phyloP scores from a whole-genome alignment of 2,797 vertebrate species.

The Gambelia wislizenii region DNA sequence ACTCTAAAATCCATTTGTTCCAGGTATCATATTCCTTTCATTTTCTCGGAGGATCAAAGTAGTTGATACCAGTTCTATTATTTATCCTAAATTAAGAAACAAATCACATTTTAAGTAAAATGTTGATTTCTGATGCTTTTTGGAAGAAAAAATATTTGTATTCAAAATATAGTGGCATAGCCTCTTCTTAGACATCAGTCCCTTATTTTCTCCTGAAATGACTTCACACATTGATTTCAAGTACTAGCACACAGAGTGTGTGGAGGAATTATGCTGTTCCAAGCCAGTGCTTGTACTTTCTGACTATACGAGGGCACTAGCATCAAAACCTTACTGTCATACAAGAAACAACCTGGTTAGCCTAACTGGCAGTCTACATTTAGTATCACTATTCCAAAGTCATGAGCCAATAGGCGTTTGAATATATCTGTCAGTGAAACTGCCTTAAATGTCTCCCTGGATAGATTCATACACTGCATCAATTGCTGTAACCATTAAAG shows the following conservation, averaged over 20 bases:
- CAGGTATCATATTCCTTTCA: conserved; percentile 14
- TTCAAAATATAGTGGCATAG: neutral
- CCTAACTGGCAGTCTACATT: conserved; percentile 3
- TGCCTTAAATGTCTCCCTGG: neutral
- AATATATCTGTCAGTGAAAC: neutral
- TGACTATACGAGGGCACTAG: neutral
- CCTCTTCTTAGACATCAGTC: neutral
- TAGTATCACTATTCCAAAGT: conserved; percentile 6
- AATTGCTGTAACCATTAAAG: conserved; percentile 34
- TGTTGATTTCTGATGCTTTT: neutral
- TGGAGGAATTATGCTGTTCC: conserved; percentile 10
- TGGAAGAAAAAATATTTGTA: neutral
- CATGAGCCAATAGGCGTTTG: conserved; percentile 14
- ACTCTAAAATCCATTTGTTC: conserved; percentile 13
- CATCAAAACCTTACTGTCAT: neutral
- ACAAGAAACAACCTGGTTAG: neutral
- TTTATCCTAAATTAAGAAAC: neutral
- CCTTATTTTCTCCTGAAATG: conserved; percentile 1
- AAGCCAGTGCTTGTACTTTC: neutral
- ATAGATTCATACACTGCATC: neutral
- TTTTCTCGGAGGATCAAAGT: neutral
- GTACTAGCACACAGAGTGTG: neutral
- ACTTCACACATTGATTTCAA: conserved; percentile 17
- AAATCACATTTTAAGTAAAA: neutral
- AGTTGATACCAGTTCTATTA: conserved; percentile 28